Evolutionary conservation across 2,113 vertebrate species (phyloP).

Genomic region (Sinocyclocheilus grahami): DNA sequence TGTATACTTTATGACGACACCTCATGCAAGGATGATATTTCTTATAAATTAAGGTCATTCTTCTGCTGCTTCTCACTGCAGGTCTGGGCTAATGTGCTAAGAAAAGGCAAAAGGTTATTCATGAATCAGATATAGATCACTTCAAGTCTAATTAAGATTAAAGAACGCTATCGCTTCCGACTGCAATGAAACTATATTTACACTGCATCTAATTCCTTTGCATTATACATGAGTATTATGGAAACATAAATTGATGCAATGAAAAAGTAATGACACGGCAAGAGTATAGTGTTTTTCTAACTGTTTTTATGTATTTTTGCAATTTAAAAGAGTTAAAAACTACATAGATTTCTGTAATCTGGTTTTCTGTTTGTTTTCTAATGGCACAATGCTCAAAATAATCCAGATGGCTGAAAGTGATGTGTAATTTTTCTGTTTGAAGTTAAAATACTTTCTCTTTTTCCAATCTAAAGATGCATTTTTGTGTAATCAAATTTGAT

Average conservation of each 20-base stretch:
- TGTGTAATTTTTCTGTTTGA: not conserved
- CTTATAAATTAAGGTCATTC: constrained; percentile 25
- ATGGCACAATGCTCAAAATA: not conserved
- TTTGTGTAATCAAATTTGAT: not conserved
- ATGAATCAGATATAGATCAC: constrained; percentile 39
- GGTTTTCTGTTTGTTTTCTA: not conserved
- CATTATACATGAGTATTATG: constrained; percentile 37
- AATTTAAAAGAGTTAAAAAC: not conserved
- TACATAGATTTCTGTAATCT: not conserved
- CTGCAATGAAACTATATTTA: constrained; percentile 29
- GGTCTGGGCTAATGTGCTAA: constrained; percentile 1
- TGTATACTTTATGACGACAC: constrained; percentile 12
- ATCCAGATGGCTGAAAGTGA: not conserved
- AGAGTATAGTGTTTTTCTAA: not conserved
- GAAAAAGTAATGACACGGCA: not conserved
- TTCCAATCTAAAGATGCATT: not conserved
- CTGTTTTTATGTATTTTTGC: not conserved
- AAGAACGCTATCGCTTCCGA: not conserved
- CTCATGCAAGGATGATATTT: constrained; percentile 32
- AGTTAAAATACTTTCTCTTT: not conserved
- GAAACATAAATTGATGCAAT: constrained; percentile 23
- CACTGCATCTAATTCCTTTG: not conserved
- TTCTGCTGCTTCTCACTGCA: not conserved
- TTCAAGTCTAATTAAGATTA: constrained; percentile 33
- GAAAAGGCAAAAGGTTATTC: constrained; percentile 25